These are phyloP conservation scores for Vireo altiloquus DNA, from an alignment of 2,113 vertebrate genomes.

Conservation along the genomic window DNA sequence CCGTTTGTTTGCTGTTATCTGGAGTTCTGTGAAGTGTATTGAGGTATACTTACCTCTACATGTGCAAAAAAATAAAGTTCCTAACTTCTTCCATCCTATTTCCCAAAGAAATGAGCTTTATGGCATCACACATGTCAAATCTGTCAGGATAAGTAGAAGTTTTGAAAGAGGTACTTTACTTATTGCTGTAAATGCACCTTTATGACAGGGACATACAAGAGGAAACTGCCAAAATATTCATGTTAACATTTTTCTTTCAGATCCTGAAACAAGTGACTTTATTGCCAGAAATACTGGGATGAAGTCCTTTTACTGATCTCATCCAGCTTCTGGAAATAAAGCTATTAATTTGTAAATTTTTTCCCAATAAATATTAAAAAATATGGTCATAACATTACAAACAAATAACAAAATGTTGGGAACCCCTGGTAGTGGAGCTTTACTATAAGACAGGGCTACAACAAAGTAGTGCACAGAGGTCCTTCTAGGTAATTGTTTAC, in stretches of 20 bases:
- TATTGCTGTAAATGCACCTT: neutral
- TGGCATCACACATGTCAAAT: neutral
- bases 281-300: neutral
- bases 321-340: neutral
- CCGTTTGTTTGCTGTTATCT: neutral
- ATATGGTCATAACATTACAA: neutral
- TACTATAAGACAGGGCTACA: neutral
- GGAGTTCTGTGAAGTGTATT: neutral
- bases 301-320: neutral
- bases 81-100: neutral
- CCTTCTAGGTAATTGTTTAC: neutral
- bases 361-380: neutral
- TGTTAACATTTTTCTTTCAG: neutral
- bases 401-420: neutral
- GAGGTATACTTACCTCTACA: neutral
- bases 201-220: neutral
- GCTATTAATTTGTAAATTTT: neutral
- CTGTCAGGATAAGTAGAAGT: neutral
- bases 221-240: neutral
- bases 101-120: neutral
- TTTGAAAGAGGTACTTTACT: neutral
- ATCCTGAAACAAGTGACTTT: neutral
- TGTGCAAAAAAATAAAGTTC: neutral
- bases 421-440: neutral
- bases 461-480: neutral